Evolutionary conservation across 2,113 vertebrate genomes (phyloP).

Genomic region (Campylomormyrus numenius): DNA sequence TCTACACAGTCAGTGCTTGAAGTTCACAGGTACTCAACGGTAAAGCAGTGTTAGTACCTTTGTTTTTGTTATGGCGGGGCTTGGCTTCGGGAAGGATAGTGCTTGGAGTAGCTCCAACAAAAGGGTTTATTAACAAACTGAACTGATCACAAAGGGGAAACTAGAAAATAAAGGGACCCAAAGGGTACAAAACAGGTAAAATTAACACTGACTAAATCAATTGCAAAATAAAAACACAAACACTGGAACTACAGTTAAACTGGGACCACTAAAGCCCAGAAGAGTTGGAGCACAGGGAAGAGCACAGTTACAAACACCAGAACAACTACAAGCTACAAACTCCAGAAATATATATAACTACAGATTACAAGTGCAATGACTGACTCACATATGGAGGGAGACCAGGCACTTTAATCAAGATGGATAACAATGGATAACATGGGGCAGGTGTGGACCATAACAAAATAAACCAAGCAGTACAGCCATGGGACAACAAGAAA

Average conservation of each 20-base stretch:
- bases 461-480: neutral
- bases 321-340: neutral
- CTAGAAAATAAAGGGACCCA: neutral
- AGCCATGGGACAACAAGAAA: neutral
- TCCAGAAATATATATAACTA: neutral
- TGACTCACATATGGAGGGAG: neutral
- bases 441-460: neutral
- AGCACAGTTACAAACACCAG: neutral
- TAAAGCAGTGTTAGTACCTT: neutral
- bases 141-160: neutral
- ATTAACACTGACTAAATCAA: neutral
- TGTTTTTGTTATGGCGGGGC: neutral
- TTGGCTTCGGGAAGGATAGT: neutral
- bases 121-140: neutral
- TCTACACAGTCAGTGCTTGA: neutral
- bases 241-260: neutral
- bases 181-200: neutral
- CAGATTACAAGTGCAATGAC: neutral
- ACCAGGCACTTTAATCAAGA: neutral
- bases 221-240: neutral
- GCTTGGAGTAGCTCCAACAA: neutral
- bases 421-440: neutral
- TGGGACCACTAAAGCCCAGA: neutral
- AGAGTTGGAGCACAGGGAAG: neutral
- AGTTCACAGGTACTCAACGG: neutral